Conservation (phyloP, 2,888 invertebrate species). For the Himalopsyche kuldschensis region DNA sequence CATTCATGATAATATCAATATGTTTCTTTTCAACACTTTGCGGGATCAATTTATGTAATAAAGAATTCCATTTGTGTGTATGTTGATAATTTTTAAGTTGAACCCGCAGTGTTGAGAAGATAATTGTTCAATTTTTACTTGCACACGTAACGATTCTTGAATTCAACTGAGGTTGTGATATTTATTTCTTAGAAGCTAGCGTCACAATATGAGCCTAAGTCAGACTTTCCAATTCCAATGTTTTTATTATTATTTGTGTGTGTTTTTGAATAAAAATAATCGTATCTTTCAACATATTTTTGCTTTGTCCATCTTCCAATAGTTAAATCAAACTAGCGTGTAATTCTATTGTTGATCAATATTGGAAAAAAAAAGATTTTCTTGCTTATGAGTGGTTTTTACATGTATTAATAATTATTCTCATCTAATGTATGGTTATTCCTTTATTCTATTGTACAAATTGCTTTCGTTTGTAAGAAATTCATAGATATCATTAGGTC, state of each 20-base stretch:
- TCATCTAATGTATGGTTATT: neutral
- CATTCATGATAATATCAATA: neutral
- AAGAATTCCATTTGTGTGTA: neutral
- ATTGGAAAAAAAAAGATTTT: neutral
- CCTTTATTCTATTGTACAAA: constrained; percentile 2
- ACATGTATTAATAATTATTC: neutral
- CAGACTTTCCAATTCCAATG: neutral
- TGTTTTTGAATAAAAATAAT: neutral
- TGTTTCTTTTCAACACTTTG: neutral
- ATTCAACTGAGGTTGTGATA: constrained; percentile 22
- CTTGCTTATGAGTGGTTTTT: neutral
- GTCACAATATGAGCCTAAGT: neutral
- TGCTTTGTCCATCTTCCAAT: neutral
- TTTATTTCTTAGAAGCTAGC: constrained; percentile 4
- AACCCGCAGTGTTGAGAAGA: neutral
- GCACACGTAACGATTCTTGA: neutral
- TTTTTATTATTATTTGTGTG: neutral
- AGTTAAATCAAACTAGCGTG: neutral
- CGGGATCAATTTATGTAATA: neutral
- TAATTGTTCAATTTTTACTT: neutral
- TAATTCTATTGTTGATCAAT: neutral
- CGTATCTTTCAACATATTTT: neutral
- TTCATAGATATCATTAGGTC: neutral
- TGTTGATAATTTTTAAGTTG: neutral
- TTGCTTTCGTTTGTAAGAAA: neutral